These are phyloP conservation scores for Apotomis capreana DNA, from an alignment of 2,888 invertebrate genomes.

Conservation along the genomic window DNA sequence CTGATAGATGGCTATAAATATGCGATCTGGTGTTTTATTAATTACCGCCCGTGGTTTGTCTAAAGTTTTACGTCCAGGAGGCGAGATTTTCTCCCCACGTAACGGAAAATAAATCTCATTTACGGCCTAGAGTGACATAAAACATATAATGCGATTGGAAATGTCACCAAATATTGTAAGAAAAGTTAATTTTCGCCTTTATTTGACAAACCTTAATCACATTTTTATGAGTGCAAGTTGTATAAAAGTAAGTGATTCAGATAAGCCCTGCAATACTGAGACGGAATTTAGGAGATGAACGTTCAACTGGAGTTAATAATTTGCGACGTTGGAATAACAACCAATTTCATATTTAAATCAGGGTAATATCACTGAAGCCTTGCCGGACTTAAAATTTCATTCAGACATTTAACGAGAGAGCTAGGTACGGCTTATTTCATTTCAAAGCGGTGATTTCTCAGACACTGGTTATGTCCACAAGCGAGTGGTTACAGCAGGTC, in stretches of 20 bases:
- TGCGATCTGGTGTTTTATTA: no score
- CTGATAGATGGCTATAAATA: no score
- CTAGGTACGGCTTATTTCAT: slow-evolving; percentile 41
- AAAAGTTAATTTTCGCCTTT: no score
- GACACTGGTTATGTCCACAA: slow-evolving; percentile 27
- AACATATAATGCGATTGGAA: no score
- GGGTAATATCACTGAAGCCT: slow-evolving; percentile 36
- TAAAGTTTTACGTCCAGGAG: no score
- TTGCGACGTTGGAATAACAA: slow-evolving; percentile 36
- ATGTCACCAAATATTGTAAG: no score
- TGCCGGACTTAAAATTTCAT: slow-evolving; percentile 38
- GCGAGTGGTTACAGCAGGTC: slow-evolving; percentile 20
- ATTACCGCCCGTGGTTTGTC: no score
- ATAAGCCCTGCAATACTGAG: slow-evolving; percentile 11
- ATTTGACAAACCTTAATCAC: no score
- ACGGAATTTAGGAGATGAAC: slow-evolving; percentile 23
- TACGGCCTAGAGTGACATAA: no score
- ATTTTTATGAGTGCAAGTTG: background rate
- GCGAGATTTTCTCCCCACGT: no score
- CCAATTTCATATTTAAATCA: slow-evolving; percentile 42
- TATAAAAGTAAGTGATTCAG: background rate
- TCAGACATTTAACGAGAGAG: slow-evolving; percentile 39
- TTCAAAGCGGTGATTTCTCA: slow-evolving; percentile 41
- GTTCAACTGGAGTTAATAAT: slow-evolving; percentile 33
- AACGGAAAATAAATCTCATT: no score